Conservation (phyloP, 1,140 invertebrate species). For the Propsilocerus akamusi region DNA sequence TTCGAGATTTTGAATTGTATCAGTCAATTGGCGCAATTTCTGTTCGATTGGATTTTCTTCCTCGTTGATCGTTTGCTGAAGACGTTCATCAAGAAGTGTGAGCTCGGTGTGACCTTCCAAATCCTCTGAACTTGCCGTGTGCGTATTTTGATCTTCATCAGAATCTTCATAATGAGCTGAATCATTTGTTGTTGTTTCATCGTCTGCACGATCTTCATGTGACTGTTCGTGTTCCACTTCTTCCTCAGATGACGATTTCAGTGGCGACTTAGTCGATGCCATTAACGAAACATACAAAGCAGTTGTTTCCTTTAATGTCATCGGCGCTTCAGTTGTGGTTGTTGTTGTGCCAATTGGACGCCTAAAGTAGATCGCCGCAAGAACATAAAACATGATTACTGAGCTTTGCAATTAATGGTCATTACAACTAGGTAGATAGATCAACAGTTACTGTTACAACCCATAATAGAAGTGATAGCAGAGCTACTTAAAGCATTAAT, state of each 20-base stretch:
- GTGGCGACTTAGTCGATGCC: background rate
- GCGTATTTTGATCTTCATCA: background rate
- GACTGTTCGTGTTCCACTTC: background rate
- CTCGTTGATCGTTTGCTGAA: conserved; percentile 5
- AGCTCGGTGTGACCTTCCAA: background rate
- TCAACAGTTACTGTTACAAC: no score
- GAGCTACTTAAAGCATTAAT: no score
- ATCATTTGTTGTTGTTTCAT: background rate
- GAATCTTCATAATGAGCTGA: background rate
- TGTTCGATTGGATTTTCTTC: conserved; percentile 21
- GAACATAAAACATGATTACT: background rate
- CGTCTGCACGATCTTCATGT: background rate
- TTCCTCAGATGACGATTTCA: conserved; percentile 11
- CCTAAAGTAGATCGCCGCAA: background rate
- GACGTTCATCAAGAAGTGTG: background rate
- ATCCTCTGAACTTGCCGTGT: background rate
- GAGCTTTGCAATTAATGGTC: no score
- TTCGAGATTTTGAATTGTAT: conserved; percentile 21
- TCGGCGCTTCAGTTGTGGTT: background rate
- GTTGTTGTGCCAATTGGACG: background rate
- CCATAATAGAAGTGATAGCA: no score
- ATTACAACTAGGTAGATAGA: no score
- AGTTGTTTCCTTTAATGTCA: background rate
- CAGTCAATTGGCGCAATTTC: conserved; percentile 21
- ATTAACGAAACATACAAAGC: background rate